Percentiles rank a stretch among this genome's conserved stretches.
Conservation (phyloP, 2,797 vertebrate genomes). For the Channallabes apus region DNA sequence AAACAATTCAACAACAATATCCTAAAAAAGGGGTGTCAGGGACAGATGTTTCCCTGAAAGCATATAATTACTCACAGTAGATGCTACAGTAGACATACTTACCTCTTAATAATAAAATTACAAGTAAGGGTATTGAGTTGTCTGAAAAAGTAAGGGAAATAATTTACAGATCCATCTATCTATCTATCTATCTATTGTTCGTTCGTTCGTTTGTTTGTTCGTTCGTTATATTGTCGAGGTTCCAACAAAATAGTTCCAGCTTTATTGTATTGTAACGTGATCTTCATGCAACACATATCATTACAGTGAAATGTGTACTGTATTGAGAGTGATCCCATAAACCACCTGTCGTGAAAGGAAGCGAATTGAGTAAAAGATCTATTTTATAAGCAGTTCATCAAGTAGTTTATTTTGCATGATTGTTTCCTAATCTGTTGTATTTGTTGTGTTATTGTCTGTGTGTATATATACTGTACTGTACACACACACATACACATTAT, state of each 20-base stretch:
- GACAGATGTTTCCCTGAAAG: background rate
- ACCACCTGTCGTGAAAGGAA: background rate
- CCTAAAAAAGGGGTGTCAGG: background rate
- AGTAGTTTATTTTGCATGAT: conserved; percentile 40
- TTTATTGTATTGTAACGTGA: too few relatives aligned
- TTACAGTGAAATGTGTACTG: conserved; percentile 3
- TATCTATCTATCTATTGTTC: too few relatives aligned
- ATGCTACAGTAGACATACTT: background rate
- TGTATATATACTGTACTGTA: too few relatives aligned
- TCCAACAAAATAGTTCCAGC: background rate
- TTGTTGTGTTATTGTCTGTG: too few relatives aligned
- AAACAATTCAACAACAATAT: background rate
- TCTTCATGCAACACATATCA: background rate
- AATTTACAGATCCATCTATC: background rate
- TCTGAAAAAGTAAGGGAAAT: background rate
- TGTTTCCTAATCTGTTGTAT: too few relatives aligned
- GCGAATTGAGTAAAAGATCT: conserved; percentile 8
- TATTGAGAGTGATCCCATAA: background rate
- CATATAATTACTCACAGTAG: background rate
- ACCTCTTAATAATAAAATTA: background rate
- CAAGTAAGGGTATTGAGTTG: background rate
- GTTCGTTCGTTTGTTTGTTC: too few relatives aligned
- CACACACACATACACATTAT: too few relatives aligned
- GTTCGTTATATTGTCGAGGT: too few relatives aligned
- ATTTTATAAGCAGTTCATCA: conserved; percentile 28